Conservation (phyloP, 2,797 vertebrate genomes). For the Notolabrus celidotus region DNA sequence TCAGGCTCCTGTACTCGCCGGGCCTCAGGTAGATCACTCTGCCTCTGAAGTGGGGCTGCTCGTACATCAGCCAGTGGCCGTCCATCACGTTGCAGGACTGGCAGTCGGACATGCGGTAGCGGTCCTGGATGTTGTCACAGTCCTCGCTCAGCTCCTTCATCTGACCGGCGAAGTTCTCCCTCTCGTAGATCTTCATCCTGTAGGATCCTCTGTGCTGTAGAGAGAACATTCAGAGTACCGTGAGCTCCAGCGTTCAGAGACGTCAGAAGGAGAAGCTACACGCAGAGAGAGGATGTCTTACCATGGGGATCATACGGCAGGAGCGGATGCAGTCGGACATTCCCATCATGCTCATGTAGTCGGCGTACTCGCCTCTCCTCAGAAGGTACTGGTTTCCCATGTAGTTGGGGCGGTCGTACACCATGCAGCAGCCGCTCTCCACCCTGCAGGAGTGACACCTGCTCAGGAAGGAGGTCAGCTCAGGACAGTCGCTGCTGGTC, state of each 20-base stretch:
- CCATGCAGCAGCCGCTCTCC: constrained; percentile 83
- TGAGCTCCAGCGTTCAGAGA: background rate
- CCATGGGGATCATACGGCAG: constrained; percentile 75
- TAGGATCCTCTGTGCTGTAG: constrained; percentile 74
- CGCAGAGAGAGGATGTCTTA: constrained; percentile 25
- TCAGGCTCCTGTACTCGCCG: constrained; percentile 80
- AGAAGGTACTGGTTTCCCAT: constrained; percentile 80
- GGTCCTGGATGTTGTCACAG: constrained; percentile 73
- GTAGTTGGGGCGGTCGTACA: constrained; percentile 77
- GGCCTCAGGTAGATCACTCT: constrained; percentile 77
- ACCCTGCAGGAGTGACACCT: constrained; percentile 82
- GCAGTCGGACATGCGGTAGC: constrained; percentile 69
- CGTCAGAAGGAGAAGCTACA: background rate
- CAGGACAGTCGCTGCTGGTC: constrained; percentile 74
- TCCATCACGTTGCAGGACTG: constrained; percentile 77
- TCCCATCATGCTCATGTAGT: constrained; percentile 78
- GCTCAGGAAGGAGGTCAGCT: constrained; percentile 77
- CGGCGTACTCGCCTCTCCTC: constrained; percentile 79
- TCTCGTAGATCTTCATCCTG: constrained; percentile 82
- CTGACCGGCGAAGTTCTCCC: constrained; percentile 79
- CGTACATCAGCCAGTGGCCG: constrained; percentile 80
- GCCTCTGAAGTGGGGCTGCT: constrained; percentile 78
- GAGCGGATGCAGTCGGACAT: constrained; percentile 73
- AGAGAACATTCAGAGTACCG: background rate
- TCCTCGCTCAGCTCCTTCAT: constrained; percentile 75